phyloP scores from a whole-genome alignment of 1,140 invertebrate genomes.

The Drosophila bifasciata region DNA sequence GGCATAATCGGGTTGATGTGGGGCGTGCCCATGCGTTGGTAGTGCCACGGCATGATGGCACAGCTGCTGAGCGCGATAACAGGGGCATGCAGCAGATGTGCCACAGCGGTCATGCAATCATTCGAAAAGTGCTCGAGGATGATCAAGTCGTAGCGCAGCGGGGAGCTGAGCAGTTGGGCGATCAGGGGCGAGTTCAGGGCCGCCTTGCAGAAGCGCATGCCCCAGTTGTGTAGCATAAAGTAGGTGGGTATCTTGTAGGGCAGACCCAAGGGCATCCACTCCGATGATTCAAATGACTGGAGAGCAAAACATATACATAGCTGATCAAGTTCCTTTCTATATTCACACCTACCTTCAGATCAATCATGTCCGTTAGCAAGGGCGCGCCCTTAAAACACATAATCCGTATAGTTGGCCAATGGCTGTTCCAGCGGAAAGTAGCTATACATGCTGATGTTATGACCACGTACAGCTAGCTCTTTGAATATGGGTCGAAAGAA shows the following conservation, averaged over 20 bases:
- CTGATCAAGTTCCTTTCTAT: no score
- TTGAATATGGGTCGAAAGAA: constrained; percentile 88
- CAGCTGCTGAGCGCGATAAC: constrained; percentile 86
- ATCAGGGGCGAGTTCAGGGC: constrained; percentile 84
- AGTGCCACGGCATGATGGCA: constrained; percentile 87
- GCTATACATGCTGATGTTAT: constrained; percentile 88
- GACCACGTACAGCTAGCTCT: constrained; percentile 86
- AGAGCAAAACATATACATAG: not conserved
- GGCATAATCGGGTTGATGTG: constrained; percentile 86
- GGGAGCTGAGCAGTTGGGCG: constrained; percentile 61
- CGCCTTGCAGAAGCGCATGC: constrained; percentile 85
- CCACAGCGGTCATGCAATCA: constrained; percentile 86
- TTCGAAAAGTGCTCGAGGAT: constrained; percentile 87
- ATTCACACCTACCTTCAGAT: constrained; percentile 47
- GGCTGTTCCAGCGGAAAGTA: constrained; percentile 86
- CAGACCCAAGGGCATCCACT: constrained; percentile 31
- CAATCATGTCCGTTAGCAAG: constrained; percentile 79
- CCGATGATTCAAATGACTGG: constrained; percentile 39
- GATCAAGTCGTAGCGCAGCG: constrained; percentile 87
- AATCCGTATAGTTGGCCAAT: constrained; percentile 86
- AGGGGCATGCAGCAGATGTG: constrained; percentile 86
- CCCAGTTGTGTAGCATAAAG: constrained; percentile 65
- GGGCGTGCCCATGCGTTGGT: constrained; percentile 85
- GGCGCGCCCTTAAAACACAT: constrained; percentile 84
- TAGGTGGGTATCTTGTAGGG: constrained; percentile 64